A percentile compares a stretch with the other conserved stretches of the same genome.
These are phyloP conservation scores for Mormyrops boulengeri DNA, from an alignment of 2,797 vertebrate genomes.

Conservation along the genomic window DNA sequence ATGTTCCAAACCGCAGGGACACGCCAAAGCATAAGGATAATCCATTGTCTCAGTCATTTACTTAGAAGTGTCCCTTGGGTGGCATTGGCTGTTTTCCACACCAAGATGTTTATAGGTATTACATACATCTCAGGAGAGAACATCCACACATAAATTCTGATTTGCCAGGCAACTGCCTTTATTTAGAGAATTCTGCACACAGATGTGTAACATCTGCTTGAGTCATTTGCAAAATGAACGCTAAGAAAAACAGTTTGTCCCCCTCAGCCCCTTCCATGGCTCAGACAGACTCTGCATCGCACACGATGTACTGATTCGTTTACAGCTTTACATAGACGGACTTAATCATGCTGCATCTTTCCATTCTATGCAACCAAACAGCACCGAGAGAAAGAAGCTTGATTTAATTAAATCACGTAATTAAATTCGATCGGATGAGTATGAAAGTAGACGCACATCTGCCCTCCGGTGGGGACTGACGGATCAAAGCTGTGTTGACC, in stretches of 20 bases:
- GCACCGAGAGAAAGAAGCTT: background rate
- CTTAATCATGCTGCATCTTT: background rate
- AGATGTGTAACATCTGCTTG: constrained; percentile 23
- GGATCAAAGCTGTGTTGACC: background rate
- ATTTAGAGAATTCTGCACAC: background rate
- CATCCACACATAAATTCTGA: background rate
- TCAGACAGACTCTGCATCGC: background rate
- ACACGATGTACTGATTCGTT: background rate
- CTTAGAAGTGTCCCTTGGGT: background rate
- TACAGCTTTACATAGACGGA: background rate
- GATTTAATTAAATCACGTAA: background rate
- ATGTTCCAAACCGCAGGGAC: background rate
- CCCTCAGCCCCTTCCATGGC: background rate
- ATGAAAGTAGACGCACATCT: background rate
- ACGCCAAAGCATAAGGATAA: background rate
- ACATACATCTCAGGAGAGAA: background rate
- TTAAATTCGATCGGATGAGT: background rate
- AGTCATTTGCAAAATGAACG: constrained; percentile 25
- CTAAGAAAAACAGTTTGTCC: constrained; percentile 12
- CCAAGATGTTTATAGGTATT: background rate
- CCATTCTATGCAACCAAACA: background rate
- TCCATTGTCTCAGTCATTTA: background rate
- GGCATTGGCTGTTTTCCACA: background rate
- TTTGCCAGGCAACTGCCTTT: background rate
- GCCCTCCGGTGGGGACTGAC: background rate